phyloP scores from a whole-genome alignment of 2,888 invertebrate species.

The Harpagoxenus sublaevis region DNA sequence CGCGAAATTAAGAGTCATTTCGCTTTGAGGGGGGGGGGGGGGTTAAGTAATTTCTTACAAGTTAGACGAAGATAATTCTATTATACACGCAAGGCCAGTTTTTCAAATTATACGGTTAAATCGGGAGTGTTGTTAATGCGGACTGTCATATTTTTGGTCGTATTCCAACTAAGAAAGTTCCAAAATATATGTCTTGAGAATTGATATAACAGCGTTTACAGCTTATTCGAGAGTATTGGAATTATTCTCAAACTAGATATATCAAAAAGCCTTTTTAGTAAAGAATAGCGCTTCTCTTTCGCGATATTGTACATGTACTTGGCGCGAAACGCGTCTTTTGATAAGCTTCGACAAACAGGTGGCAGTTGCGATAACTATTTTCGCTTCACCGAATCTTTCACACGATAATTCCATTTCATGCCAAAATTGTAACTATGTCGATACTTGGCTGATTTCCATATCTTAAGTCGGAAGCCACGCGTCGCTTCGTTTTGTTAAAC shows the following conservation, averaged over 20 bases:
- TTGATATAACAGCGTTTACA: background rate
- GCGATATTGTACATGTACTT: background rate
- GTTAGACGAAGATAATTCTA: background rate
- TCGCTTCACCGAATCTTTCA: background rate
- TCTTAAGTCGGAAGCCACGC: background rate
- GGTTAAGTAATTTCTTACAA: background rate
- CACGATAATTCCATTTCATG: slow-evolving; percentile 18
- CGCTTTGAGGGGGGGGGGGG: background rate
- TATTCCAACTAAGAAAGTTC: background rate
- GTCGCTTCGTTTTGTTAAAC: background rate
- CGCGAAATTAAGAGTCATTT: background rate
- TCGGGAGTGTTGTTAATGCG: background rate
- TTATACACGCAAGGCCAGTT: background rate
- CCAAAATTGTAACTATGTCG: background rate
- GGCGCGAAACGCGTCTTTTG: background rate
- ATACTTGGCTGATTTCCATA: slow-evolving; percentile 29
- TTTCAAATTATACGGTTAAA: background rate
- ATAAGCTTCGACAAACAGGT: slow-evolving; percentile 29
- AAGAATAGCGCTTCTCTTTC: background rate
- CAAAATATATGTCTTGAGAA: background rate
- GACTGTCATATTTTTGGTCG: background rate
- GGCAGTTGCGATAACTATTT: slow-evolving; percentile 24
- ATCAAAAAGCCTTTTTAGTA: background rate
- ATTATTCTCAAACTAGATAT: background rate
- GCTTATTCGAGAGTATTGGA: background rate